Evolutionary conservation across 2,113 vertebrate species (phyloP).

Genomic region (Macquaria australasica): DNA sequence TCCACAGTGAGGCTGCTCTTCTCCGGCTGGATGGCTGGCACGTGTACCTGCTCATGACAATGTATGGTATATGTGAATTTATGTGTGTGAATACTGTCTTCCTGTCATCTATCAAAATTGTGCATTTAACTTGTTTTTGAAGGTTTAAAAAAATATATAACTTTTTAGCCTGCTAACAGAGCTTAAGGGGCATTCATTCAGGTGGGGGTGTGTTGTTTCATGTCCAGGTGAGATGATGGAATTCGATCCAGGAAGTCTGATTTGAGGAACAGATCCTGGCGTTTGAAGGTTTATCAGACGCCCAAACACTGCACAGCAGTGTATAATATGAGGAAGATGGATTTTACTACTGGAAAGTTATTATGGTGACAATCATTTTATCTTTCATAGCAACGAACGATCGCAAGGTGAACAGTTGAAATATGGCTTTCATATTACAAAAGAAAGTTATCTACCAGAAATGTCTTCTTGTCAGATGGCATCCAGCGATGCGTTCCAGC

Average conservation of each 20-base stretch:
- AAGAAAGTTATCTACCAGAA: too few relatives aligned
- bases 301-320: background rate
- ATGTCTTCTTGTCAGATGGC: too few relatives aligned
- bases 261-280: too few relatives aligned
- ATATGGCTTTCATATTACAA: too few relatives aligned
- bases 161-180: background rate
- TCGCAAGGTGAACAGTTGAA: too few relatives aligned
- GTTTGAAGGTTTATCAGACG: background rate
- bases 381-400: too few relatives aligned
- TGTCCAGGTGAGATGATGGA: background rate
- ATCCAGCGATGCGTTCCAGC: too few relatives aligned
- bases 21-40: slow-evolving; percentile 1
- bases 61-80: background rate
- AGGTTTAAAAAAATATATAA: background rate
- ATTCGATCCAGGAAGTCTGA: background rate
- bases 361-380: too few relatives aligned
- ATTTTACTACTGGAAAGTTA: background rate
- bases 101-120: background rate
- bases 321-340: too few relatives aligned
- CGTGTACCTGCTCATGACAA: slow-evolving; percentile 6
- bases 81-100: background rate
- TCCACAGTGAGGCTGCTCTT: slow-evolving; percentile 33
- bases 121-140: background rate
- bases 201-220: background rate
- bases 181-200: background rate